phyloP scores from a whole-genome alignment of 2,888 invertebrate genomes.

The Microplitis manilae region DNA sequence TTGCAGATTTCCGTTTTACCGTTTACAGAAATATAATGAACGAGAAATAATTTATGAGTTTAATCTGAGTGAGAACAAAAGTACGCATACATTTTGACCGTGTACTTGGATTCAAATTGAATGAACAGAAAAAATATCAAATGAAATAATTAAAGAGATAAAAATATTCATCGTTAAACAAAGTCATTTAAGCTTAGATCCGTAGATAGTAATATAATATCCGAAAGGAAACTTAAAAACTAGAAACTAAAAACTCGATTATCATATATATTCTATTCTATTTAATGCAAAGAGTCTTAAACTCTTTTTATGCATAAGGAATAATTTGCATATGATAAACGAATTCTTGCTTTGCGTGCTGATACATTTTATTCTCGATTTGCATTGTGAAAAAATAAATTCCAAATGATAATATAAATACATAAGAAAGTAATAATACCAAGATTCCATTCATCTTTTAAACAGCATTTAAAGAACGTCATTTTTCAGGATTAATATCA shows the following conservation, averaged over 20 bases:
- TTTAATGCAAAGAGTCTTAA: slow-evolving; percentile 14
- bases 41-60: slow-evolving; percentile 33
- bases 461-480: background rate
- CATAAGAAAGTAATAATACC: slow-evolving; percentile 9
- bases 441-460: slow-evolving; percentile 10
- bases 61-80: slow-evolving; percentile 37
- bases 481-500: background rate
- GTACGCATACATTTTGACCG: slow-evolving; percentile 26
- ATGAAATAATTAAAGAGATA: background rate
- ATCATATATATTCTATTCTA: slow-evolving; percentile 18
- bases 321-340: slow-evolving; percentile 33
- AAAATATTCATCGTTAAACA: slow-evolving; percentile 11
- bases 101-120: slow-evolving; percentile 25
- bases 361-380: slow-evolving; percentile 35
- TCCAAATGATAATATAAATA: background rate
- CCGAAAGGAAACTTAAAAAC: slow-evolving; percentile 7
- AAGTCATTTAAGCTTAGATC: slow-evolving; percentile 45
- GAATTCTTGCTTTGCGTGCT: slow-evolving; percentile 2
- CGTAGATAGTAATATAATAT: slow-evolving; percentile 34
- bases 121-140: background rate
- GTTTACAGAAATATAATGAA: slow-evolving; percentile 28
- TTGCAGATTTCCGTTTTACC: background rate
- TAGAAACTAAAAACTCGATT: slow-evolving; percentile 17
- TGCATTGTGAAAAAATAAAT: slow-evolving; percentile 25
- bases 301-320: slow-evolving; percentile 9